phyloP scores from a whole-genome alignment of 2,888 invertebrate genomes.

The Cosmorhoe ocellata region DNA sequence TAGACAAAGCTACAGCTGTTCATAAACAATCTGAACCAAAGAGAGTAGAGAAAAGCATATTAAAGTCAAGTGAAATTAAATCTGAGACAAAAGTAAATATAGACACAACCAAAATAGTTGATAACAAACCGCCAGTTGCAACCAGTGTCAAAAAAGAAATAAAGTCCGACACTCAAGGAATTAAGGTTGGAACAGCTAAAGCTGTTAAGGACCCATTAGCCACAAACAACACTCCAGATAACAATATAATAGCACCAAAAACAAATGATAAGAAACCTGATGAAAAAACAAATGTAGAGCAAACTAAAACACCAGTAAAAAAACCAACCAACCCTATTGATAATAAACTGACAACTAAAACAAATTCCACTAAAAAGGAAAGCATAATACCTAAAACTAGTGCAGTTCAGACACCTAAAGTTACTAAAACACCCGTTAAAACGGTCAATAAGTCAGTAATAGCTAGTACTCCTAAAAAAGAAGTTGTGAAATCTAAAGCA shows the following conservation, averaged over 20 bases:
- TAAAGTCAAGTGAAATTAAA: not conserved
- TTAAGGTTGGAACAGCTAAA: conserved; percentile 4
- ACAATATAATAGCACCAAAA: conserved; percentile 4
- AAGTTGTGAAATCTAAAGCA: not conserved
- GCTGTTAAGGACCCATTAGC: not conserved
- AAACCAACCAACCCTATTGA: not conserved
- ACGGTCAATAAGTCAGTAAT: conserved; percentile 1
- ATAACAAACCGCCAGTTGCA: not conserved
- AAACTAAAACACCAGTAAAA: not conserved
- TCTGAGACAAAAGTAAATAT: not conserved
- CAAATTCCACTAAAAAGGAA: not conserved
- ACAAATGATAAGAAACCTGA: conserved; percentile 7
- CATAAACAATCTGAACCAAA: conserved; percentile 1
- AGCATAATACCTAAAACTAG: not conserved
- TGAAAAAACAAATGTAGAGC: conserved; percentile 4
- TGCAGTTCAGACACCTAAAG: conserved; percentile 5
- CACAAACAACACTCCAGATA: conserved; percentile 1
- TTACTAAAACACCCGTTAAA: not conserved
- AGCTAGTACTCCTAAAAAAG: not conserved
- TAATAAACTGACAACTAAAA: not conserved
- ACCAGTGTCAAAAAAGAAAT: not conserved
- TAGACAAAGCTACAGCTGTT: not conserved
- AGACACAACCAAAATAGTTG: conserved; percentile 1
- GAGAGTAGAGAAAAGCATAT: not conserved
- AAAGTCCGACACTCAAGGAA: conserved; percentile 3